Percentiles rank a stretch among this genome's conserved stretches.
These are phyloP conservation scores for Apolygus lucorum DNA, from an alignment of 1,140 invertebrate species.

Conservation along the genomic window DNA sequence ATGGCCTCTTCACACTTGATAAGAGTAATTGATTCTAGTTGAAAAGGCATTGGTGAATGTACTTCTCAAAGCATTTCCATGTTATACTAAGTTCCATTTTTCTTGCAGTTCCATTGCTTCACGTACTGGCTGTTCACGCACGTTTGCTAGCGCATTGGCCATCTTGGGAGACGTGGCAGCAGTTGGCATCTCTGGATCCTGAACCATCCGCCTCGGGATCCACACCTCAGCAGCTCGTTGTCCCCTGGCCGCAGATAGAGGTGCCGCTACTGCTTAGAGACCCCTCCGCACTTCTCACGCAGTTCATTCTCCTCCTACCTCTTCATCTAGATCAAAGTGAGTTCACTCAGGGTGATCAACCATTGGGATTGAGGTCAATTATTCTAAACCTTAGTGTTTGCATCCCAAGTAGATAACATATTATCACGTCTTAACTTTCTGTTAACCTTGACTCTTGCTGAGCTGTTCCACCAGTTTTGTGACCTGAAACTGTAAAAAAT, in stretches of 20 bases:
- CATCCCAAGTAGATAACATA: no score
- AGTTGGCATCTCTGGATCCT: slow-evolving; percentile 46
- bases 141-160: slow-evolving; percentile 59
- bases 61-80: no score
- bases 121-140: slow-evolving; percentile 77
- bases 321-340: slow-evolving; percentile 76
- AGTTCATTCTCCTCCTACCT: slow-evolving; percentile 77
- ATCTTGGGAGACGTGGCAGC: slow-evolving; percentile 54
- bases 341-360: slow-evolving; percentile 33
- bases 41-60: no score
- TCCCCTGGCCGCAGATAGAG: slow-evolving; percentile 47
- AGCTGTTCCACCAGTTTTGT: slow-evolving; percentile 10
- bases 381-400: no score
- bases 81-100: slow-evolving; percentile 28
- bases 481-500: no score
- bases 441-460: background rate
- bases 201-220: slow-evolving; percentile 40
- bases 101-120: slow-evolving; percentile 69
- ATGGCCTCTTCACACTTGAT: no score
- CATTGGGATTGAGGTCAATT: no score
- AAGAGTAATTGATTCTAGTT: no score
- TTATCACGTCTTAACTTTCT: no score
- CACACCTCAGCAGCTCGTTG: slow-evolving; percentile 52
- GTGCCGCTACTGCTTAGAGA: slow-evolving; percentile 78
- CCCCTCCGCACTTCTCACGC: slow-evolving; percentile 71